phyloP scores from a whole-genome alignment of 2,113 vertebrate genomes.

The Silurus glanis region DNA sequence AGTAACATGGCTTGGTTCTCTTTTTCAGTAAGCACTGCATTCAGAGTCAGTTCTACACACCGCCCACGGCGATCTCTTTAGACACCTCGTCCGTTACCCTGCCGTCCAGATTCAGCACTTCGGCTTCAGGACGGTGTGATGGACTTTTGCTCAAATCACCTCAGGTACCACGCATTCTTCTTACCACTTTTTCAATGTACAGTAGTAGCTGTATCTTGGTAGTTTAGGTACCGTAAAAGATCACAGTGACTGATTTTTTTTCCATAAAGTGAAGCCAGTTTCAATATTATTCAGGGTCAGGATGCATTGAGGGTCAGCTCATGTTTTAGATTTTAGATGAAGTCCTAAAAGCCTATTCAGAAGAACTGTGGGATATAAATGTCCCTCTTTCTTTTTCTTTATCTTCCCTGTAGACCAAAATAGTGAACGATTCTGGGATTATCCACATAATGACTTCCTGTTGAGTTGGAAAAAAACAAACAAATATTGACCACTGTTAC shows the following conservation, averaged over 20 bases:
- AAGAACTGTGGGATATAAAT: neutral
- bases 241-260: neutral
- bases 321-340: neutral
- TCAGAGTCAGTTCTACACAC: slow-evolving; percentile 71
- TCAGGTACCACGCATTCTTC: slow-evolving; percentile 72
- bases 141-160: slow-evolving; percentile 75
- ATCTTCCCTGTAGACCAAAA: neutral
- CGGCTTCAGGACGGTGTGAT: slow-evolving; percentile 52
- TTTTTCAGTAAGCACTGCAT: slow-evolving; percentile 79
- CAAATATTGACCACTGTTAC: neutral
- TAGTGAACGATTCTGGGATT: neutral
- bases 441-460: neutral
- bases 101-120: slow-evolving; percentile 27
- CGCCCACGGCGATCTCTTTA: slow-evolving; percentile 72
- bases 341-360: neutral
- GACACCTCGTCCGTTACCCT: slow-evolving; percentile 58
- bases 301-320: neutral
- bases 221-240: neutral
- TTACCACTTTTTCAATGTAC: neutral
- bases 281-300: neutral
- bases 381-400: neutral
- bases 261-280: neutral
- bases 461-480: neutral
- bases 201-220: neutral
- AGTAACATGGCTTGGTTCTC: neutral